phyloP scores from a whole-genome alignment of 2,797 vertebrate species.

The Atherinosoma microstoma region DNA sequence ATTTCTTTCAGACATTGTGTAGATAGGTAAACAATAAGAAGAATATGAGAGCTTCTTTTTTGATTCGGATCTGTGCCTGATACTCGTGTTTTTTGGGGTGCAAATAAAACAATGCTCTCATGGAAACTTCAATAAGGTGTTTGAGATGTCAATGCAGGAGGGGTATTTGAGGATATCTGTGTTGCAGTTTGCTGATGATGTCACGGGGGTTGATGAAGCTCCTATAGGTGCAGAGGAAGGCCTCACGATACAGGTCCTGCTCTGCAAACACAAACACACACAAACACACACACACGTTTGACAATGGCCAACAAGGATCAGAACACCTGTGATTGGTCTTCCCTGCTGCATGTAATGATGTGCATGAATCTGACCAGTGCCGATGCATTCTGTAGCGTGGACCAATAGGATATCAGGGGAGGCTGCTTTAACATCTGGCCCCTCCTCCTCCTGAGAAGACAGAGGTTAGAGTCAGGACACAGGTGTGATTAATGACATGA shows the following conservation, averaged over 20 bases:
- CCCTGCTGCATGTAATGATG: neutral
- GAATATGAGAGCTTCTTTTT: too few relatives aligned
- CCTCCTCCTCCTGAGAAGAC: constrained; percentile 64
- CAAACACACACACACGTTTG: neutral
- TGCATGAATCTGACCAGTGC: constrained; percentile 75
- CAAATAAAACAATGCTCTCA: too few relatives aligned
- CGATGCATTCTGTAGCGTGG: constrained; percentile 85
- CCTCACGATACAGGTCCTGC: constrained; percentile 90
- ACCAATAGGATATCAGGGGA: constrained; percentile 90
- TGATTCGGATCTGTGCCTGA: too few relatives aligned
- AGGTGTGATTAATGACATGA: neutral
- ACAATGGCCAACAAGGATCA: neutral
- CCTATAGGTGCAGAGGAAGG: constrained; percentile 93
- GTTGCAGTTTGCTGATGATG: constrained; percentile 92
- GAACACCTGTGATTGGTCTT: neutral
- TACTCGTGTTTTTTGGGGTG: too few relatives aligned
- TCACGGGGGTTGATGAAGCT: constrained; percentile 90
- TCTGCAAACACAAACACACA: constrained; percentile 76
- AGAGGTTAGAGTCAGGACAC: neutral
- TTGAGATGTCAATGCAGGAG: neutral
- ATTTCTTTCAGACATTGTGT: too few relatives aligned
- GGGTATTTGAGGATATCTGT: constrained; percentile 89
- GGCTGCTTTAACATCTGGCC: constrained; percentile 76
- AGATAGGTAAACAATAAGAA: too few relatives aligned
- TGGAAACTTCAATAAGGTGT: neutral